Evolutionary conservation across 1,140 invertebrate species (phyloP).

Genomic region (Heliconius eleuchia): DNA sequence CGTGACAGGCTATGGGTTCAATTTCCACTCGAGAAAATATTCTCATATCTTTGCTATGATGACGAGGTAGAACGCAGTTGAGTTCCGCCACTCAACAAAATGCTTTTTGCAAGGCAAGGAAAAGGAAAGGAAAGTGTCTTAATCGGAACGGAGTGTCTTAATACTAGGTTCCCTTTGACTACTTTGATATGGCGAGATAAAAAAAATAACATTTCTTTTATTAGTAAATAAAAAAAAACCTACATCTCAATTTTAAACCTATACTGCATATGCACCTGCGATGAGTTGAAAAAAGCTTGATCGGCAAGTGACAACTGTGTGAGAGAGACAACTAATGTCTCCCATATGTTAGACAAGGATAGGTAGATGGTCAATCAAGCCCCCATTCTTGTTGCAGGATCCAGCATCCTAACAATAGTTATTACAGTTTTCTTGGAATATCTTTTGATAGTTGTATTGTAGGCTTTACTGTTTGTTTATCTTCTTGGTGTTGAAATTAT

Average conservation of each 20-base stretch:
- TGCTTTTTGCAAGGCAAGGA: too few species aligned
- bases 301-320: conserved; percentile 55
- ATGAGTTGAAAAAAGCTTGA: conserved; percentile 56
- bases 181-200: too few species aligned
- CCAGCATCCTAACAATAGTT: conserved; percentile 27
- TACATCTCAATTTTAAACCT: conserved; percentile 34
- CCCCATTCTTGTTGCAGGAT: conserved; percentile 20
- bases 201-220: too few species aligned
- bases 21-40: too few species aligned
- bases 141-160: too few species aligned
- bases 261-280: conserved; percentile 50
- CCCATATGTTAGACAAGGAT: conserved; percentile 34
- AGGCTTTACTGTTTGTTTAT: not conserved
- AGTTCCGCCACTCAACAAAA: too few species aligned
- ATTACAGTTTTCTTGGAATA: conserved; percentile 34
- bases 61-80: too few species aligned
- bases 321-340: conserved; percentile 37
- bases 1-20: too few species aligned
- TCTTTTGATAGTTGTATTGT: conserved; percentile 18
- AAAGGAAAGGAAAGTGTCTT: too few species aligned
- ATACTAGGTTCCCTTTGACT: too few species aligned
- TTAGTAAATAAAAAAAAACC: too few species aligned
- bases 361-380: conserved; percentile 17
- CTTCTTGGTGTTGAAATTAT: not conserved
- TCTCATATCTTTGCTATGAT: too few species aligned